Percentiles rank a stretch among this genome's conserved stretches.
phyloP scores from a whole-genome alignment of 2,888 invertebrate genomes.

The Spialia ferax region DNA sequence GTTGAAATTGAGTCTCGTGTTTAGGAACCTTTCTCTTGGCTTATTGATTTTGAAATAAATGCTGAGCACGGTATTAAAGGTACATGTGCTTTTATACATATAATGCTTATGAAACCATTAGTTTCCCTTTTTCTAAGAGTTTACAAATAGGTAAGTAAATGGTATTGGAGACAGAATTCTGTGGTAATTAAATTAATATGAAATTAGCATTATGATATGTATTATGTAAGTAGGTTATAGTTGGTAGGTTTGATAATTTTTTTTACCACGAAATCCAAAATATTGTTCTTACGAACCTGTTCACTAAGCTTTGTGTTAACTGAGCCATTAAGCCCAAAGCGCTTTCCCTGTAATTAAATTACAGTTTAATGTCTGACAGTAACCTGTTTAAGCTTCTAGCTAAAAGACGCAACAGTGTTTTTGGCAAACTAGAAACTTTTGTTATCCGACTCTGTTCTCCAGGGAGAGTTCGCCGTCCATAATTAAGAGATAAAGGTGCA shows the following conservation, averaged over 20 bases:
- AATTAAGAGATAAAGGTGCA: conserved; percentile 21
- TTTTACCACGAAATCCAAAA: not conserved
- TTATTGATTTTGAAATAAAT: not conserved
- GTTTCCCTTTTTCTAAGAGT: not conserved
- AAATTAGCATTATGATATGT: too few relatives aligned
- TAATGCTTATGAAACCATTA: not conserved
- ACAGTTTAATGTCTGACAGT: conserved; percentile 25
- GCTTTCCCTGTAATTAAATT: conserved; percentile 33
- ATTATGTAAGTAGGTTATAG: too few relatives aligned
- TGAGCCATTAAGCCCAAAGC: conserved; percentile 28
- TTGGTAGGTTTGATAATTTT: not conserved
- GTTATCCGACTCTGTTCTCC: not conserved
- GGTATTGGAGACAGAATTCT: too few relatives aligned
- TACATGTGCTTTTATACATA: not conserved
- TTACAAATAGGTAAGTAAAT: too few relatives aligned
- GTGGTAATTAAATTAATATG: too few relatives aligned
- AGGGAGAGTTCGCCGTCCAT: not conserved
- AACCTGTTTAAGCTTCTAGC: conserved; percentile 29
- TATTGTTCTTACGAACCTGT: not conserved
- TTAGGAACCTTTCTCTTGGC: not conserved
- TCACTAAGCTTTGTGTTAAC: conserved; percentile 19
- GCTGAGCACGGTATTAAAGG: not conserved
- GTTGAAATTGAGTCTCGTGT: not conserved
- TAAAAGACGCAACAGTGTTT: conserved; percentile 12
- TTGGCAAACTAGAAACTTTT: conserved; percentile 8